These are phyloP conservation scores for Engraulis encrasicolus DNA, from an alignment of 2,113 vertebrate species.

Conservation along the genomic window DNA sequence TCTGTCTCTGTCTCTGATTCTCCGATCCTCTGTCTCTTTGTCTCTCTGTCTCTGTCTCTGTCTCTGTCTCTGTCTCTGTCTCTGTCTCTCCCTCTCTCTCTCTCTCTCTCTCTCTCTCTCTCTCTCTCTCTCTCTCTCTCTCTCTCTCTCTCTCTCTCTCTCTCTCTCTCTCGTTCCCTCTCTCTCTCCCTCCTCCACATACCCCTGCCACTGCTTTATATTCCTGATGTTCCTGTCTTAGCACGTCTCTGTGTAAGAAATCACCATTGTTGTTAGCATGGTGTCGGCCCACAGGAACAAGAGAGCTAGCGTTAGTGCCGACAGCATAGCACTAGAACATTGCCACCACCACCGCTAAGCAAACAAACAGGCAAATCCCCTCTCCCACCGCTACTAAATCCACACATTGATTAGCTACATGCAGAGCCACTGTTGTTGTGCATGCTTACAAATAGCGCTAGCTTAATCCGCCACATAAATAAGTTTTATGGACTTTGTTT, in stretches of 20 bases:
- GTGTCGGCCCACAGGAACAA: neutral
- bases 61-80: too few species aligned
- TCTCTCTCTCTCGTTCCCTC: neutral
- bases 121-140: too few species aligned
- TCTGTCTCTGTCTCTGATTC: too few species aligned
- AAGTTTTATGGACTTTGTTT: slow-evolving; percentile 10
- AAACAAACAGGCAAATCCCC: neutral
- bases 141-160: neutral
- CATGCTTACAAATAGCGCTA: neutral
- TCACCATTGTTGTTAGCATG: neutral
- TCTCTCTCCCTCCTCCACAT: neutral
- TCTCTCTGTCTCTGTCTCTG: too few species aligned
- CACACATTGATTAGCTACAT: neutral
- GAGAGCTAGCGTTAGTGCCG: neutral
- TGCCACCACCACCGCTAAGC: neutral
- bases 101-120: neutral
- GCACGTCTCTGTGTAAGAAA: neutral
- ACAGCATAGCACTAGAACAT: neutral
- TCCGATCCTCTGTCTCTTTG: too few species aligned
- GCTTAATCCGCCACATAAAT: slow-evolving; percentile 24
- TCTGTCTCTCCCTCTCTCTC: neutral
- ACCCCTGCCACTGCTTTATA: neutral
- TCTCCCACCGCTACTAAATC: neutral
- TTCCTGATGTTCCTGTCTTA: neutral
- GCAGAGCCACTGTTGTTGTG: neutral